A percentile compares a stretch with the other conserved stretches of the same genome.
phyloP scores from a whole-genome alignment of 2,113 vertebrate genomes.

The Mobula birostris region DNA sequence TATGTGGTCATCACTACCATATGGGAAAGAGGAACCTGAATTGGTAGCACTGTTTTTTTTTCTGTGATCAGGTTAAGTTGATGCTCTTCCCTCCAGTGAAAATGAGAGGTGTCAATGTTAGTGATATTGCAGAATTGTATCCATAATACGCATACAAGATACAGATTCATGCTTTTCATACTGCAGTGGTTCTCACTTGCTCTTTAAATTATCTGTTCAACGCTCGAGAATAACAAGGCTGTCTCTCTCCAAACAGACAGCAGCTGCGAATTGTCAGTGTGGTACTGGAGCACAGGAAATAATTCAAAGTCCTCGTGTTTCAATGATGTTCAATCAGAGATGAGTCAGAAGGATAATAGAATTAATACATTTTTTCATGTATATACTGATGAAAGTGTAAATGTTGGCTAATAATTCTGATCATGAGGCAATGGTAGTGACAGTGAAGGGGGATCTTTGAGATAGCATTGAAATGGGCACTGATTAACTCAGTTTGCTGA shows the following conservation, averaged over 20 bases:
- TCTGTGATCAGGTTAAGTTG: too few species aligned
- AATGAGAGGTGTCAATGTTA: not conserved
- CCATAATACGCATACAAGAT: not conserved
- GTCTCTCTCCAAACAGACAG: not conserved
- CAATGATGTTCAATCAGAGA: not conserved
- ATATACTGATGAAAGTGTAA: not conserved
- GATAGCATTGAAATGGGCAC: not conserved
- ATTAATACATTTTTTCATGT: not conserved
- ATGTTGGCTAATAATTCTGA: too few species aligned
- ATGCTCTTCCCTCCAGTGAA: not conserved
- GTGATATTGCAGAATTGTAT: not conserved
- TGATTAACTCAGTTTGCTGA: constrained; percentile 1
- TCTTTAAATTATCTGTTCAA: not conserved
- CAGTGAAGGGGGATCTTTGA: not conserved
- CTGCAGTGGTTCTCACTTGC: not conserved
- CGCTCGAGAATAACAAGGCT: too few species aligned
- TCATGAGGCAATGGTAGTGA: not conserved
- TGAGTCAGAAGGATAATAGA: not conserved
- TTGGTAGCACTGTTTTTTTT: not conserved
- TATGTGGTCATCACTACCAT: not conserved
- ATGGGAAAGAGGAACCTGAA: not conserved
- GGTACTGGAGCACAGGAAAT: not conserved
- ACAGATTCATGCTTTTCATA: not conserved
- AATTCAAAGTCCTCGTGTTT: not conserved
- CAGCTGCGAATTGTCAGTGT: too few species aligned